Conservation (phyloP, 2,888 invertebrate genomes). For the Folsomia candida region DNA sequence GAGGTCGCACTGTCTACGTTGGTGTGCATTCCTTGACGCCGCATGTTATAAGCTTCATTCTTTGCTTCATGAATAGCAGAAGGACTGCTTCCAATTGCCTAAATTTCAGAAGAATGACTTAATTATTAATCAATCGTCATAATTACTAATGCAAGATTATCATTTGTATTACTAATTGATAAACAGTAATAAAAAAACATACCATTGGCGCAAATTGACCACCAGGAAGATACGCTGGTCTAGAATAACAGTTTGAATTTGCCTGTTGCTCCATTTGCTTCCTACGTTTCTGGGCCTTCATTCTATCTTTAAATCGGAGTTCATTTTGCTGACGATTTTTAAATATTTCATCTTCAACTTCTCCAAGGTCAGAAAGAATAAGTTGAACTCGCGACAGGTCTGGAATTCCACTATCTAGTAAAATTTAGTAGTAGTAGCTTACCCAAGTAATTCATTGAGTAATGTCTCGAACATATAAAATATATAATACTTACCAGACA, state of each 20-base stretch:
- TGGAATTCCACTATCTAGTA: conserved; percentile 77
- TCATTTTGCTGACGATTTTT: conserved; percentile 85
- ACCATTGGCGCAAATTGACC: conserved; percentile 79
- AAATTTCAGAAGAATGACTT: background rate
- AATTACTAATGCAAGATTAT: too few relatives aligned
- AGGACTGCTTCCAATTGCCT: conserved; percentile 59
- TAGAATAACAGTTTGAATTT: conserved; percentile 56
- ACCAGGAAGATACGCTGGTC: conserved; percentile 68
- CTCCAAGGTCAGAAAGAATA: conserved; percentile 89
- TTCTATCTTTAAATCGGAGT: conserved; percentile 72
- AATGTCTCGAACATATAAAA: conserved; percentile 65
- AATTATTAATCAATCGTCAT: background rate
- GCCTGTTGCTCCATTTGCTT: conserved; percentile 56
- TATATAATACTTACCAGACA: too few relatives aligned
- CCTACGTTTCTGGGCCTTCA: conserved; percentile 67
- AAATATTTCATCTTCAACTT: conserved; percentile 96
- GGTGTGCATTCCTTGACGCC: conserved; percentile 56
- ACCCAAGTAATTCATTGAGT: background rate
- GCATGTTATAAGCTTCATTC: conserved; percentile 71
- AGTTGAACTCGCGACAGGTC: conserved; percentile 89
- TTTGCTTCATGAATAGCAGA: conserved; percentile 67
- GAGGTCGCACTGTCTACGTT: conserved; percentile 28
- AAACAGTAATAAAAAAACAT: conserved; percentile 48
- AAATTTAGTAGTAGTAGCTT: too few relatives aligned
- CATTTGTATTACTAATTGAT: too few relatives aligned